These are phyloP conservation scores for Myodes glareolus DNA, from an alignment of 2,113 vertebrate species.

Conservation along the genomic window DNA sequence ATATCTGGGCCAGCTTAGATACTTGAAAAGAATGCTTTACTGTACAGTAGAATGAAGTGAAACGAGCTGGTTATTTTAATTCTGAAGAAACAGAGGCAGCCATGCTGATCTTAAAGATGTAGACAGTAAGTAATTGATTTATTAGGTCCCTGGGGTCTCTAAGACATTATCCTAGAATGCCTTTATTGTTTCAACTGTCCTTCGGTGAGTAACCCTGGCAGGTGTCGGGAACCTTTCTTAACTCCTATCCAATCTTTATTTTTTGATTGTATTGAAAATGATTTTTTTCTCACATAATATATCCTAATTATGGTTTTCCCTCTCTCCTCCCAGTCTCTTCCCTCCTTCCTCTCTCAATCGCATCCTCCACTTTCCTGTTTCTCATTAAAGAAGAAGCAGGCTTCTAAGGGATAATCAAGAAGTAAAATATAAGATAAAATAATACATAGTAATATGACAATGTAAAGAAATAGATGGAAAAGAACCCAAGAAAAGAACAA, in stretches of 20 bases:
- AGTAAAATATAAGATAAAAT: neutral
- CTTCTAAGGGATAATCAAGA: neutral
- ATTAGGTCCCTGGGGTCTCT: neutral
- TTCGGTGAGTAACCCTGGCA: neutral
- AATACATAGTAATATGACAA: neutral
- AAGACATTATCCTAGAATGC: neutral
- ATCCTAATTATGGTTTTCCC: neutral
- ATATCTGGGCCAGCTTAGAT: constrained; percentile 57
- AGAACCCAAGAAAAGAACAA: neutral
- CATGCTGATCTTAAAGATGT: neutral
- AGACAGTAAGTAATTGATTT: constrained; percentile 60
- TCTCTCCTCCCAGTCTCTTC: neutral
- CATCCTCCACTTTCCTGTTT: neutral
- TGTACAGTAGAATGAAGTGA: constrained; percentile 35
- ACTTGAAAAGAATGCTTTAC: constrained; percentile 56
- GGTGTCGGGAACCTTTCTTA: constrained; percentile 20
- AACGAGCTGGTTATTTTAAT: constrained; percentile 55
- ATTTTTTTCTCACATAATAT: neutral
- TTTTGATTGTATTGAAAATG: neutral
- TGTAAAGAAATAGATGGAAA: neutral
- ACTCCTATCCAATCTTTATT: neutral
- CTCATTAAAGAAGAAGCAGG: neutral
- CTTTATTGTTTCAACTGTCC: neutral
- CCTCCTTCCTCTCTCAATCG: fast-evolving
- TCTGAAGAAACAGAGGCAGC: constrained; percentile 50